Evolutionary conservation across 2,888 invertebrate genomes (phyloP), one percentile per base, ranked within the genome.

Genomic region (Oxytorus armatus): DNA sequence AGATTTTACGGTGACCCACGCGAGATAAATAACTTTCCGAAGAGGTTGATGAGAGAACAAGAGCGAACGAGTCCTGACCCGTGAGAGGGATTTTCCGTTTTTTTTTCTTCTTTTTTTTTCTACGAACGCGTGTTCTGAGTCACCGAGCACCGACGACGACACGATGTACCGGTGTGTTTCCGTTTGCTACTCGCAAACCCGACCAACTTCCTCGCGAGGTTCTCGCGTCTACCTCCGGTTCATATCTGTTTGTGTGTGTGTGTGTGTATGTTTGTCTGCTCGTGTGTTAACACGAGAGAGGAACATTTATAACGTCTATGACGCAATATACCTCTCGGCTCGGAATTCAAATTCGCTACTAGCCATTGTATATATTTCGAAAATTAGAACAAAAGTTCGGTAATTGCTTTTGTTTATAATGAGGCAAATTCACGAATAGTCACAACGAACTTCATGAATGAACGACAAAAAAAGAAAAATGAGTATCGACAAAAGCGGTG

Each of bases 111-210:
- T 25, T 69, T 53, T 53, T 63, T 66, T 53, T 66, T 72, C 47
- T 36, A 55, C 73, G 73, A 69, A 77, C 77, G 80, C 63, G 72
- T 76, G 66, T 76, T 69, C 68, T 80, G 80, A 77, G 73, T 77
- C 80, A 80, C 49, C 63, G 73, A 18, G 42, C 23, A 36, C 49
- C 42, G 18, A 44, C 39, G 42, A 29, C 73, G 80, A 79, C 75
- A 66, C 66, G 66, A 70, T 65, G 57, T 75, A 70, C 63, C 63
- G n/a, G n/a, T n/a, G 70, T 63, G 70, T 63, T 61, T 65, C 74
- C 51, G 69, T 65, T n/a, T 47, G 55, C 69, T 49, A 63, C 57
- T 70, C 53, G 44, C 73, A 14, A 16, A 49, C 49, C 66, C 61
- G 76, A 65, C 75, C n/a, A 61, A 75, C 79, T 79, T 79, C 75